Base-by-base conservation (phyloP, 2,888 invertebrate genomes). In the Hypomecis atomaria region DNA sequence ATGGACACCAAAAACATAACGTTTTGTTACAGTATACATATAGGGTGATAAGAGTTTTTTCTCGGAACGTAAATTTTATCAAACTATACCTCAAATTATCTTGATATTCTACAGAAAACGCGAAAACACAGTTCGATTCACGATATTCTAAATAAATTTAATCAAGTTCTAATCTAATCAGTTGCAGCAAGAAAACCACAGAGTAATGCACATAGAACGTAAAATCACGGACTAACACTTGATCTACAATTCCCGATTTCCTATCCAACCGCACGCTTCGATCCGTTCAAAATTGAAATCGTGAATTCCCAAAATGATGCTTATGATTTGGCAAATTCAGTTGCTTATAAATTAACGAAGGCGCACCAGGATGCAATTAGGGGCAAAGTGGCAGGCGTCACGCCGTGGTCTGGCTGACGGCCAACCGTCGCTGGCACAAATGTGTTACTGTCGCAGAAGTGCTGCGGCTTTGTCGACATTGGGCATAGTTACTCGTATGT, bases 361-460 rank as follows among this genome's bases (percentile, higher is more conserved):
- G 64, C 63, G 63, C 62, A 74, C 71, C 72, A 73, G 77, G 66
- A 77, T 78, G 82, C 81, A 82, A 85, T 86, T 85, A 85, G 81
- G 72, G 76, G 72, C 71, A 74, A 78, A 81, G 78, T 75, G 75
- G 75, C 69, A 71, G 75, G 67, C 73, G 76, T 74, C 70, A 55
- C 69, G 70, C 71, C 67, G 75, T 68, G 72, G 73, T 74, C 77
- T 83, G 83, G 83, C 77, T 36, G 8, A n/a, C 33, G 38, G 72
- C 81, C 80, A 82, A 71, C 54, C 55, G n/a, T 43, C 42, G 4
- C 6, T 44, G 53, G 23, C 70, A 70, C 54, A 69, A 69, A 69
- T 48, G 37, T 5, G 23, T 38, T 11, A 38, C 56, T 33, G 13
- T 0, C 10, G 33, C 64, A 65, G 65, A 65, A 53, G 59, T 42